These are phyloP conservation scores for Prionace glauca DNA, from an alignment of 2,797 vertebrate species.

Conservation along the genomic window DNA sequence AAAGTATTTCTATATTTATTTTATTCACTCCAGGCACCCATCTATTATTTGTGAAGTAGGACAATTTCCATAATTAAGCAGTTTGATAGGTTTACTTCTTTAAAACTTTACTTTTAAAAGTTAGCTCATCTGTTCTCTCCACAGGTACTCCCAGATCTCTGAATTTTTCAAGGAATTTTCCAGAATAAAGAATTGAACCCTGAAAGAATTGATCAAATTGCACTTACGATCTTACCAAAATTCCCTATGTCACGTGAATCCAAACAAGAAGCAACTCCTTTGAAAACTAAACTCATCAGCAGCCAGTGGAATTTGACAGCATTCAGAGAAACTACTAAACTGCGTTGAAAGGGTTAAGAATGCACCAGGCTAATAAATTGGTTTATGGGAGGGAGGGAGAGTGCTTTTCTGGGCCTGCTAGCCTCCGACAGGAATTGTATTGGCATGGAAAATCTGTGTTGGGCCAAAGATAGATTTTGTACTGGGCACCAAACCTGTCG, in stretches of 20 bases:
- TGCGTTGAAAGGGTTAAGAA: neutral
- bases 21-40: neutral
- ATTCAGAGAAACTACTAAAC: neutral
- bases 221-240: neutral
- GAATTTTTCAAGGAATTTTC: neutral
- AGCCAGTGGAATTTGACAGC: neutral
- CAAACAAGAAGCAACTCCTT: neutral
- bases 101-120: neutral
- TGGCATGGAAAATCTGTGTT: too few relatives aligned
- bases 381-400: neutral
- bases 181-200: too few relatives aligned
- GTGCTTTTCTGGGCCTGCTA: too few relatives aligned
- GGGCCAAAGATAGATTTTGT: too few relatives aligned
- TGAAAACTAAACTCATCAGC: slow-evolving; percentile 4
- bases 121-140: neutral
- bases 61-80: neutral
- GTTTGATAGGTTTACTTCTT: slow-evolving; percentile 1
- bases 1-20: neutral
- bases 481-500: too few relatives aligned
- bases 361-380: neutral
- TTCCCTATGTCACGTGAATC: neutral
- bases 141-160: neutral
- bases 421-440: too few relatives aligned
- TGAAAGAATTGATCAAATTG: too few relatives aligned
- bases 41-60: neutral